Base-by-base conservation (phyloP, 2,888 invertebrate genomes). In the Clusia tigrina region DNA sequence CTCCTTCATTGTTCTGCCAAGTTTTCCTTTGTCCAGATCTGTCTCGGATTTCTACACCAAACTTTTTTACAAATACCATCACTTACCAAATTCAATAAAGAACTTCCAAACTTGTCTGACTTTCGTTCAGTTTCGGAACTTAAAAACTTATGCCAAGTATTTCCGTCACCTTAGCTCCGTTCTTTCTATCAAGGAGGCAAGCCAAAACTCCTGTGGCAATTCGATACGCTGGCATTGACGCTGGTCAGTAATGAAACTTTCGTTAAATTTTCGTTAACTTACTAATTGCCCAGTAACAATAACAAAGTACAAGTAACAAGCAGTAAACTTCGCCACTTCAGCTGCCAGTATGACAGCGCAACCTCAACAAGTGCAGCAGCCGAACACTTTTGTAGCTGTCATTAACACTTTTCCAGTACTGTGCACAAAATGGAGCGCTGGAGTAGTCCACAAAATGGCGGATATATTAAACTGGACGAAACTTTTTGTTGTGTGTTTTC, bases 181-280 rank as follows among this genome's bases (percentile, higher is more conserved):
- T n/a, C n/a, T n/a, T n/a, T n/a, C n/a, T n/a, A n/a, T n/a, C n/a
- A n/a, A n/a, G n/a, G n/a, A n/a, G n/a, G n/a, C n/a, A n/a, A n/a
- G n/a, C n/a, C n/a, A n/a, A n/a, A n/a, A n/a, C n/a, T n/a, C n/a
- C n/a, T n/a, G n/a, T n/a, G n/a, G n/a, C n/a, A n/a, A n/a, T n/a
- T n/a, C n/a, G n/a, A n/a, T n/a, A n/a, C 22, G 23, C 15, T 18
- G 9, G 9, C 12, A 26, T 3, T n/a, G n/a, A n/a, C 6, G 2
- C 23, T 54, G 56, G 37, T 23, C 20, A 38, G 42, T 56, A 56
- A 56, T 56, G 38, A 56, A 56, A 56, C 56, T 56, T 42, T 56
- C 42, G 56, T 56, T 23, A 53, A 24, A 38, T 42, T 38, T 38
- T 38, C 38, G 37, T 56, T 22, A 56, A 37, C 37, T 56, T 56